A percentile compares a stretch with the other conserved stretches of the same genome.
Conservation (phyloP, 2,797 vertebrate species). For the Pelodytes ibericus region DNA sequence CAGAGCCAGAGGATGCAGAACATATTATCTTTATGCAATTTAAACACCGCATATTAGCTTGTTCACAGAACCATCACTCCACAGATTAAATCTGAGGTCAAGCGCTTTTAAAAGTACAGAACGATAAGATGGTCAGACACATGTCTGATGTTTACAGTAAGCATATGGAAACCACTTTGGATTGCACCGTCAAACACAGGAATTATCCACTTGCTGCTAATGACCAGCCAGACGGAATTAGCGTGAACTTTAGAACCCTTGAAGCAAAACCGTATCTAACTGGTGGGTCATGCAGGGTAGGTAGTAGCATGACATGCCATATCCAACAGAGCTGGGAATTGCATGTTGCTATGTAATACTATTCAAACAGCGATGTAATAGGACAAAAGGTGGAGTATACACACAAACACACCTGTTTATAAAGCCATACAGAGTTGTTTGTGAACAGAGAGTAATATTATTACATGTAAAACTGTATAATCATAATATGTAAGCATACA, state of each 20-base stretch:
- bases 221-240: background rate
- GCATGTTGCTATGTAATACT: background rate
- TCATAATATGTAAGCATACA: too few species aligned
- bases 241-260: slow-evolving; percentile 9
- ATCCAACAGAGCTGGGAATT: background rate
- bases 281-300: background rate
- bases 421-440: too few species aligned
- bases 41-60: too few species aligned
- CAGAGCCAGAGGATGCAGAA: too few species aligned
- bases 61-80: too few species aligned
- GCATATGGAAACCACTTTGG: background rate
- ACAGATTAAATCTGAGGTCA: background rate
- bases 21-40: too few species aligned
- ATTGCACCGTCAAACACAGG: slow-evolving; percentile 17
- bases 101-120: background rate
- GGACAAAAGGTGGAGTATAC: too few species aligned
- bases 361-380: too few species aligned
- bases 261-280: background rate
- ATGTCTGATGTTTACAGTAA: background rate
- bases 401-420: too few species aligned
- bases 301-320: too few species aligned
- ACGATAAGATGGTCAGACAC: background rate
- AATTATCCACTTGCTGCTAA: slow-evolving; percentile 32
- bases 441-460: too few species aligned
- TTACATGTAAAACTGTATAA: too few species aligned